Percentiles rank a stretch among this genome's conserved stretches.
phyloP scores from a whole-genome alignment of 2,797 vertebrate genomes.

The Xyrichtys novacula region DNA sequence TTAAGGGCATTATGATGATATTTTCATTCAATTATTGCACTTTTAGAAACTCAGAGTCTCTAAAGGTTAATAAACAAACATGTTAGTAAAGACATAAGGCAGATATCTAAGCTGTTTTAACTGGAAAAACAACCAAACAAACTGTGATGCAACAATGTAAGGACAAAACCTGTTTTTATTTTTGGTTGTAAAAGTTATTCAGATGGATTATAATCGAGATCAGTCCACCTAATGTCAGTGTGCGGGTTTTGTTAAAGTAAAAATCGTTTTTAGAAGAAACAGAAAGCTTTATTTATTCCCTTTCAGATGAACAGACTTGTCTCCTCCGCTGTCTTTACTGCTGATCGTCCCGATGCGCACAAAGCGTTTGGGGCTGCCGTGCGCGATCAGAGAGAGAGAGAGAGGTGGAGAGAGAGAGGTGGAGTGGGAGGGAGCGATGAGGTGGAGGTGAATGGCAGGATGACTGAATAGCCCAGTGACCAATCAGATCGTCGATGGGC shows the following conservation, averaged over 20 bases:
- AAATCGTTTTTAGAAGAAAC: slow-evolving; percentile 29
- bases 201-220: not conserved
- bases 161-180: slow-evolving; percentile 9
- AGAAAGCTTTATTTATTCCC: slow-evolving; percentile 48
- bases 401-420: slow-evolving; percentile 33
- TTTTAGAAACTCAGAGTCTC: slow-evolving; percentile 1
- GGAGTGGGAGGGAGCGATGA: slow-evolving; percentile 36
- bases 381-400: slow-evolving; percentile 59
- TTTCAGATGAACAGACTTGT: slow-evolving; percentile 54
- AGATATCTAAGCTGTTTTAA: slow-evolving; percentile 7
- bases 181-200: not conserved
- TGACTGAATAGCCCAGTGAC: slow-evolving; percentile 83
- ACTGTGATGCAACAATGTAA: slow-evolving; percentile 11
- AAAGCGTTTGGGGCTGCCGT: slow-evolving; percentile 56
- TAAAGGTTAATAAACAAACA: slow-evolving; percentile 1
- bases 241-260: slow-evolving; percentile 11
- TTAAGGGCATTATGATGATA: not conserved
- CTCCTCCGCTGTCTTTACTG: slow-evolving; percentile 54
- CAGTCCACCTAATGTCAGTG: not conserved
- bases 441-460: slow-evolving; percentile 63
- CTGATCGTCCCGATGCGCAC: slow-evolving; percentile 63
- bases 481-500: slow-evolving; percentile 84
- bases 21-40: not conserved
- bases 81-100: not conserved
- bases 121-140: slow-evolving; percentile 6